Evolutionary conservation across 2,888 invertebrate species (phyloP).

Genomic region (Helobdella robusta): DNA sequence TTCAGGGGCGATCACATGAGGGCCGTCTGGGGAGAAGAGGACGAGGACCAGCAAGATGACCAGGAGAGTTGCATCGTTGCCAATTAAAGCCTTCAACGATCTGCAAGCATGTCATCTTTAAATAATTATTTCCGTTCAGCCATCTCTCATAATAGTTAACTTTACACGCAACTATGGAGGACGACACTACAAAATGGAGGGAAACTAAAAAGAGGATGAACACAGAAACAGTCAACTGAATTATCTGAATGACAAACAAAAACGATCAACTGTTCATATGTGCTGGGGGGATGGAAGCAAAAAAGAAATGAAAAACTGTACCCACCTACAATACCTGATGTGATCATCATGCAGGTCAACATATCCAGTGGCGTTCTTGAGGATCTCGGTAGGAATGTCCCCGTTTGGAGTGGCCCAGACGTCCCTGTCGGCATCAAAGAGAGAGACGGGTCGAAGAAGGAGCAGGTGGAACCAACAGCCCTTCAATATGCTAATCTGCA

Average conservation of each 20-base stretch:
- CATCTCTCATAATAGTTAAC: no score
- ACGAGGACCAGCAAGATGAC: conserved; percentile 81
- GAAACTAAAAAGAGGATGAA: neutral
- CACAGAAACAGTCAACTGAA: neutral
- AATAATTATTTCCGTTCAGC: no score
- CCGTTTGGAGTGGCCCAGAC: conserved; percentile 69
- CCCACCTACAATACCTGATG: conserved; percentile 42
- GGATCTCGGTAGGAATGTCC: conserved; percentile 70
- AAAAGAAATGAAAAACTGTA: no score
- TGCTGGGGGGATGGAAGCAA: conserved; percentile 27
- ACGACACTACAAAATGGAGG: neutral
- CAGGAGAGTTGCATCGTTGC: conserved; percentile 77
- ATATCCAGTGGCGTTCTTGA: conserved; percentile 69
- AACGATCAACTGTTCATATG: neutral
- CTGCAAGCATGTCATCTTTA: no score
- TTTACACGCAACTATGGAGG: no score
- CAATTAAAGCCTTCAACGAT: conserved; percentile 50
- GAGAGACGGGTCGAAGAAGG: conserved; percentile 81
- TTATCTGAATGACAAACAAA: neutral
- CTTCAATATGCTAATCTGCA: conserved; percentile 72
- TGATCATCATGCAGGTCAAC: conserved; percentile 44
- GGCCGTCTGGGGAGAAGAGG: conserved; percentile 74
- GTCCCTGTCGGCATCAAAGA: conserved; percentile 76
- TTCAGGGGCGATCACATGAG: conserved; percentile 54
- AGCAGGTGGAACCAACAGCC: conserved; percentile 56